Conservation (phyloP, 2,113 vertebrate genomes). For the Osmerus eperlanus region DNA sequence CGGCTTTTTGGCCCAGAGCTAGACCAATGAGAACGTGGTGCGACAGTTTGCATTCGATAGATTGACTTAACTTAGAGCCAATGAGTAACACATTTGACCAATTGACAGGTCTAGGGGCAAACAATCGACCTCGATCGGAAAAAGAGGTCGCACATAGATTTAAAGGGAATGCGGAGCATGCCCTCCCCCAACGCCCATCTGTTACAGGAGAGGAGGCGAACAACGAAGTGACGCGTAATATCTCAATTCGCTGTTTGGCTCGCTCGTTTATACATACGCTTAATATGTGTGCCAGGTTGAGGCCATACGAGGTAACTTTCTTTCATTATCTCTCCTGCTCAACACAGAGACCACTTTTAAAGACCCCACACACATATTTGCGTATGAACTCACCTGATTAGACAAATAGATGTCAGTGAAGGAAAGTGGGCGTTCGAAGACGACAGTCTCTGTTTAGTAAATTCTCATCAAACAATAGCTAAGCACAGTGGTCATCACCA, state of each 20-base stretch:
- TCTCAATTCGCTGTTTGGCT: neutral
- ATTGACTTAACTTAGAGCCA: constrained; percentile 25
- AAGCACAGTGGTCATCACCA: too few relatives aligned
- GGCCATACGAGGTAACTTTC: too few relatives aligned
- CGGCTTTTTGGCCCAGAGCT: neutral
- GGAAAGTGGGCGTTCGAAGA: too few relatives aligned
- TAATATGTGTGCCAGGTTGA: too few relatives aligned
- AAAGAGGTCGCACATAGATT: neutral
- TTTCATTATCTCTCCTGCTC: too few relatives aligned
- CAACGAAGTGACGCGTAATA: neutral
- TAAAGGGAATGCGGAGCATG: neutral
- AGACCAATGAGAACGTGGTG: constrained; percentile 49
- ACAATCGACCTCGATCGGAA: constrained; percentile 2
- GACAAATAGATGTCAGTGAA: too few relatives aligned
- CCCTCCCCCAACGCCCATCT: constrained; percentile 5
- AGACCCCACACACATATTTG: too few relatives aligned
- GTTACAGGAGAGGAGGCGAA: neutral
- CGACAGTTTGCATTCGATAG: constrained; percentile 34
- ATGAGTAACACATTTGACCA: neutral
- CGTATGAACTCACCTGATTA: too few relatives aligned
- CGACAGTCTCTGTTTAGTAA: too few relatives aligned
- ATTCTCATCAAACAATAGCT: too few relatives aligned
- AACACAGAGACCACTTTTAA: too few relatives aligned
- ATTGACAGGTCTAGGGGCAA: neutral
- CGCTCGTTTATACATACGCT: neutral